Evolutionary conservation across 1,140 invertebrate species (phyloP).

Genomic region (Caligus rogercresseyi): DNA sequence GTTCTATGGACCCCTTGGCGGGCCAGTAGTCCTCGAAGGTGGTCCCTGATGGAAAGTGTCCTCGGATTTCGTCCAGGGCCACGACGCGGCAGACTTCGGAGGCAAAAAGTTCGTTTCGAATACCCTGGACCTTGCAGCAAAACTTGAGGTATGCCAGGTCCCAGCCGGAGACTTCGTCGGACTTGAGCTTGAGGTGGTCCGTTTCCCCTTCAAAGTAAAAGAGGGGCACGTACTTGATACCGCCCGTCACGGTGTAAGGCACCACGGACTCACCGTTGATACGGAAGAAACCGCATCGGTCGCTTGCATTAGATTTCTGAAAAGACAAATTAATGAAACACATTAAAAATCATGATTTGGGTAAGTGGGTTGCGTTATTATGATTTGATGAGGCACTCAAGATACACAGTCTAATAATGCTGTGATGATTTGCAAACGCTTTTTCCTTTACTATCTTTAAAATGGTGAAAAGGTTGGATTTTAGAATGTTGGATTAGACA

Average conservation of each 20-base stretch:
- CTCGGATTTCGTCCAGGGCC: conserved; percentile 68
- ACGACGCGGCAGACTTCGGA: conserved; percentile 73
- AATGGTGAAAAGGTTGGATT: no score
- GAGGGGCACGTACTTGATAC: conserved; percentile 55
- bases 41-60: conserved; percentile 69
- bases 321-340: not conserved
- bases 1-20: conserved; percentile 20
- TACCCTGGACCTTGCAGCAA: conserved; percentile 81
- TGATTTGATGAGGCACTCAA: no score
- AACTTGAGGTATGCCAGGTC: conserved; percentile 78
- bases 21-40: conserved; percentile 81
- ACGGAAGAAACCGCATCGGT: conserved; percentile 76
- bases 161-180: conserved; percentile 63
- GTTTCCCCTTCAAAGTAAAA: conserved; percentile 86
- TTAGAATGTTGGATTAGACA: no score
- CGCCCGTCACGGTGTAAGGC: conserved; percentile 66
- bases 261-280: conserved; percentile 86
- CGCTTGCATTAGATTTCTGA: conserved; percentile 34
- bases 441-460: no score
- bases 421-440: no score
- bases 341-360: no score
- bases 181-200: conserved; percentile 64
- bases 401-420: no score
- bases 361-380: no score
- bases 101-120: conserved; percentile 69